Base-by-base conservation (phyloP, 2,888 invertebrate genomes). In the Andricus quercusramuli region DNA sequence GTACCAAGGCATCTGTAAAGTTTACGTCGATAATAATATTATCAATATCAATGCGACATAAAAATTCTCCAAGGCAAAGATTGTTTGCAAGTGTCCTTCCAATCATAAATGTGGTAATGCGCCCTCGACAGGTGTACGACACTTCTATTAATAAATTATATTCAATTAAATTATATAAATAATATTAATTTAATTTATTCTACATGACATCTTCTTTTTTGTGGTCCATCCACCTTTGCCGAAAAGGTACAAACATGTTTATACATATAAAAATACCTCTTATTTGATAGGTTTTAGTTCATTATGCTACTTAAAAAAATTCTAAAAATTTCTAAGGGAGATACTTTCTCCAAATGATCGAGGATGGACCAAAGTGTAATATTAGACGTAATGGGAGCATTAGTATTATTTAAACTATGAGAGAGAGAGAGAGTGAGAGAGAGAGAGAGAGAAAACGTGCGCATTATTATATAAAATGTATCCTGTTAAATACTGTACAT, bases 401-500 rank as follows among this genome's bases (percentile, higher is more conserved):
- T 88, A 81, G 85, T 83, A 85, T 83, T 85, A 87, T 86, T 88
- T 87, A 86, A 84, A 85, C 68, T 77, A 88, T 83, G 70, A 83
- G 81, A 70, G 47, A 70, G 41, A 41, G 15, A 44, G 62, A 70
- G 32, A 32, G 37, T 9, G 9, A 79, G 41, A 41, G 15, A 47
- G 62, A 70, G 32, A 32, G 37, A 37, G 9, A 79, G 41, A 41
- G 15, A 47, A 20, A 64, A 47, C 32, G 47, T 67, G 44, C 15
- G 56, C 1, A 66, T 65, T 84, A 81, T 79, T 83, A 83, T 84
- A 84, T 86, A 86, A 87, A 85, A 86, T 85, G 84, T 79, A 85
- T 86, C 82, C 86, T 89, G 88, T 90, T 87, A 87, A 89, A 90
- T 89, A 90, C 88, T 90, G 89, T 90, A 90, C 87, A 90, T 90